Conservation (phyloP, 2,113 vertebrate species). For the Tragelaphus strepsiceros region DNA sequence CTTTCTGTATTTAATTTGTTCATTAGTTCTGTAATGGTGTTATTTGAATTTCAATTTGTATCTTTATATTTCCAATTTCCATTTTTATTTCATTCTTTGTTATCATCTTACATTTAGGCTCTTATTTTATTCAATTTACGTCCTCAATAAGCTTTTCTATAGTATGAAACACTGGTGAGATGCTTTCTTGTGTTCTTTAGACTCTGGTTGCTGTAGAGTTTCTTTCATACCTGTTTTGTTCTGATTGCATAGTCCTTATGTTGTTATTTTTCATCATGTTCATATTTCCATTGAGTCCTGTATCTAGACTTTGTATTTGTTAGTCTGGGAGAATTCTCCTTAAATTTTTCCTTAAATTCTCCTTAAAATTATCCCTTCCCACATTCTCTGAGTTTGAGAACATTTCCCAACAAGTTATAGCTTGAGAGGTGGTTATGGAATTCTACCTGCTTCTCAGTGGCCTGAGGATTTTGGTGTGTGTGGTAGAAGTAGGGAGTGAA, state of each 20-base stretch:
- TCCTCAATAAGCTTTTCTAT: neutral
- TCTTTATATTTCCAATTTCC: conserved; percentile 45
- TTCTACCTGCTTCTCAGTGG: neutral
- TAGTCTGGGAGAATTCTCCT: neutral
- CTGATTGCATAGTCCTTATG: neutral
- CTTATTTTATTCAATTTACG: neutral
- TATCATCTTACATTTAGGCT: neutral
- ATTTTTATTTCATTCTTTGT: conserved; percentile 28
- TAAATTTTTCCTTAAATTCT: neutral
- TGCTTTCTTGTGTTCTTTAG: neutral
- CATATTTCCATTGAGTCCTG: neutral
- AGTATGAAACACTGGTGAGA: neutral
- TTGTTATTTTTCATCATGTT: neutral
- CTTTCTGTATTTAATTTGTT: conserved; percentile 32
- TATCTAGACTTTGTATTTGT: neutral
- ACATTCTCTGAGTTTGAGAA: neutral
- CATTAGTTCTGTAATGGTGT: conserved; percentile 24
- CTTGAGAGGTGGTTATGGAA: neutral
- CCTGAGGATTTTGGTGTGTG: neutral
- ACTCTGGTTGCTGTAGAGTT: neutral
- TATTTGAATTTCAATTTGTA: conserved; percentile 42
- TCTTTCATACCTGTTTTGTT: neutral
- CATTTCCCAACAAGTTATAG: neutral
- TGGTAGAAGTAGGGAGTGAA: neutral
- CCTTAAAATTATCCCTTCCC: neutral